phyloP scores from a whole-genome alignment of 2,113 vertebrate genomes.

The Dipodomys ordii region DNA sequence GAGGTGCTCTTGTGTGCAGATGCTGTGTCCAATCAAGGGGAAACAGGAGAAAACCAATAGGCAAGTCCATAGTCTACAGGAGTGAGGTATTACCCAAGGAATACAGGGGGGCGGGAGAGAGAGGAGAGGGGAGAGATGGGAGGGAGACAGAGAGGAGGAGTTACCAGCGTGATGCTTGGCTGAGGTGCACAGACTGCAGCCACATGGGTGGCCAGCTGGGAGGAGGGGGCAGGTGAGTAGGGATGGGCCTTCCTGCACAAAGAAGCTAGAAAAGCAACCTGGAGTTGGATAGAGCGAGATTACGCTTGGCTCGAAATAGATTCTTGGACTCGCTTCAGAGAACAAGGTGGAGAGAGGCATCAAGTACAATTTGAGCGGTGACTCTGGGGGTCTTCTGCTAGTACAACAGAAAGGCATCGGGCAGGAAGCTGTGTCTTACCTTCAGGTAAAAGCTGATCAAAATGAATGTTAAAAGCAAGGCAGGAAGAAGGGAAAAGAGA shows the following conservation, averaged over 20 bases:
- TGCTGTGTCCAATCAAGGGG: neutral
- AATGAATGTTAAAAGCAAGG: neutral
- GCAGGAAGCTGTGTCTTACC: neutral
- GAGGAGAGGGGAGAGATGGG: no score
- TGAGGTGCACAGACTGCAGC: neutral
- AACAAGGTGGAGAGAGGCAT: neutral
- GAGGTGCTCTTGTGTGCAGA: neutral
- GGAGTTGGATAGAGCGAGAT: neutral
- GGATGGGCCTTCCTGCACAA: neutral
- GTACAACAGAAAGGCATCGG: neutral
- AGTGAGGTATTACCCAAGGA: neutral
- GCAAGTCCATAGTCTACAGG: neutral
- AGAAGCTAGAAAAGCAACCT: neutral
- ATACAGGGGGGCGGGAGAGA: no score
- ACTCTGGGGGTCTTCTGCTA: neutral
- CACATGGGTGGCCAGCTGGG: neutral
- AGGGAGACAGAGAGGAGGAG: no score
- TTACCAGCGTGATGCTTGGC: neutral
- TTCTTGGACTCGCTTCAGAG: neutral
- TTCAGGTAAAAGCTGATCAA: neutral
- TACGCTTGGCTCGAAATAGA: neutral
- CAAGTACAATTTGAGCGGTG: neutral
- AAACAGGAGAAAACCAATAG: neutral
- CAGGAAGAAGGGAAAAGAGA: neutral
- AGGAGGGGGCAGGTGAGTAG: neutral